phyloP scores from a whole-genome alignment of 2,797 vertebrate species.

The Poeciliopsis turneri region DNA sequence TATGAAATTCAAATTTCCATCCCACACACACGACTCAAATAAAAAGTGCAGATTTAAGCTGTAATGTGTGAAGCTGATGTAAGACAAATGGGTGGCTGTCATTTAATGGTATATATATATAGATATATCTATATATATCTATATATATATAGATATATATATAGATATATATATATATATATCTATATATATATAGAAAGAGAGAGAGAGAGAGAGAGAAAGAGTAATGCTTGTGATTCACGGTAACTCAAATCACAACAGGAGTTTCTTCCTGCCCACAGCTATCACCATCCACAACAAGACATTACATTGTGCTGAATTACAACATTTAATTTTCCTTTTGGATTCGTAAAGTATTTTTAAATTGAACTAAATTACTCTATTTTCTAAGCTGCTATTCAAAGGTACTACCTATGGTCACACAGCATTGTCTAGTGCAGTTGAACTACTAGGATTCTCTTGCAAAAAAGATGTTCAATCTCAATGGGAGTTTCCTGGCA shows the following conservation, averaged over 20 bases:
- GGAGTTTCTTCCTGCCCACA: too few relatives aligned
- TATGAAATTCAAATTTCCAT: constrained; percentile 16
- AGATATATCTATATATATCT: not conserved
- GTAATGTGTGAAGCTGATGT: constrained; percentile 8
- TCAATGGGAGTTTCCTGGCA: too few relatives aligned
- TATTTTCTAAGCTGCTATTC: not conserved
- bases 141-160: too few relatives aligned
- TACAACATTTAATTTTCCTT: not conserved
- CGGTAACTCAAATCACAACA: too few relatives aligned
- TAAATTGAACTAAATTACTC: not conserved
- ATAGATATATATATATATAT: too few relatives aligned
- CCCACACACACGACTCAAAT: constrained; percentile 18
- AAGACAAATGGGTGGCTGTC: constrained; percentile 9
- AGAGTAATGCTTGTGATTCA: too few relatives aligned
- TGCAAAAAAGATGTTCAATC: too few relatives aligned
- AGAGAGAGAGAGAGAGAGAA: too few relatives aligned
- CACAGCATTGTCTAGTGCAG: not conserved
- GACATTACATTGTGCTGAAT: not conserved
- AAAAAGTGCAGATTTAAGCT: constrained; percentile 24
- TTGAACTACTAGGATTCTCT: not conserved
- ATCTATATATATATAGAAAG: too few relatives aligned
- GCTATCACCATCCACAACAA: not conserved
- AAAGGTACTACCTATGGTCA: not conserved
- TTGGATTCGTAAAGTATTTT: not conserved
- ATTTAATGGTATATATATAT: not conserved